Evolutionary conservation across 2,888 invertebrate species (phyloP), one percentile per base, ranked within the genome.

Genomic region (Acanthacorydalis orientalis): DNA sequence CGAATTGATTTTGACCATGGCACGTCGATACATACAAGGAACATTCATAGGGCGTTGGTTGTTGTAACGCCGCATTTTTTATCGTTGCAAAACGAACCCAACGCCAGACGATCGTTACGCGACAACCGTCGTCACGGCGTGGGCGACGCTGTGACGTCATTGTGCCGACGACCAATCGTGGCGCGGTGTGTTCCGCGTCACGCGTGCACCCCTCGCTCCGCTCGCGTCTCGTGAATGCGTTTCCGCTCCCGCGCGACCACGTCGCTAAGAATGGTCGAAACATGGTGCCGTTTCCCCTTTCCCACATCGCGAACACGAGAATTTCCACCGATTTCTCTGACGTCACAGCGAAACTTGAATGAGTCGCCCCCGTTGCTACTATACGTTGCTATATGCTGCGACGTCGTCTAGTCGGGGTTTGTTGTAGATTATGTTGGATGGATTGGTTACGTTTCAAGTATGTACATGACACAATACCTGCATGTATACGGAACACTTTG

Each of bases 61-160:
- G 23, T 23, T 23, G 23, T 23, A 23, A 23, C 23, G 23, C 23
- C 23, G 23, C 23, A 23, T n/a, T 37, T 37, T 37, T 37, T 37
- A 14, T 37, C 14, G 37, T 37, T 14, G 37, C 37, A 37, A 23
- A 23, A 23, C 23, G 23, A 23, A 12, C 37, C 37, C 12, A 37
- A 14, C n/a, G 37, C n/a, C n/a, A 37, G 42, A 43, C 43, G 43
- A 43, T 43, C 43, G 43, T 43, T 43, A 43, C n/a, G 31, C 31
- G 14, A 16, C 31, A 12, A 14, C 23, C 31, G 43, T 12, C 34
- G 43, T 43, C 43, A 43, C 31, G 31, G 33, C 32, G 34, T 43
- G 43, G 43, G 43, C 43, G 43, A 43, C 23, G 31, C 43, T 32
- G 33, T 43, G 31, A 43, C 33, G 31, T 43, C 37, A 37, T 14